Evolutionary conservation across 2,888 invertebrate species (phyloP).

Genomic region (Acheta domesticus): DNA sequence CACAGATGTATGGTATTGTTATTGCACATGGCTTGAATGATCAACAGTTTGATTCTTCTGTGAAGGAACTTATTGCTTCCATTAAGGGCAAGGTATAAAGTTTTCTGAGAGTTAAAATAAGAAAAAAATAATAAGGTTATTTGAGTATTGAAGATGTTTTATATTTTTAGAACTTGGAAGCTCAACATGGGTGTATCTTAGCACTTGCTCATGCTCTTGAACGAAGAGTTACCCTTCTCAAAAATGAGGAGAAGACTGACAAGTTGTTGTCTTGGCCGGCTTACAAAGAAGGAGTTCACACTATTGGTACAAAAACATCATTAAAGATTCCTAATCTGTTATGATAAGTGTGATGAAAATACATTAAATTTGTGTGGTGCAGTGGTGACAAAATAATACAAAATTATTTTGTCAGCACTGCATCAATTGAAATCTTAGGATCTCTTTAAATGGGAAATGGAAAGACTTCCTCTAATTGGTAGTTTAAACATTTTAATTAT

Average conservation of each 20-base stretch:
- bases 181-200: conserved; percentile 73
- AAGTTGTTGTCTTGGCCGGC: conserved; percentile 54
- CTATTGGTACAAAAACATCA: conserved; percentile 53
- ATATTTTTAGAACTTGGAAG: conserved; percentile 53
- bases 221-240: conserved; percentile 57
- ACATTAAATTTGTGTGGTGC: no score
- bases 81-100: not conserved
- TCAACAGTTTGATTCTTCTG: conserved; percentile 53
- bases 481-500: not conserved
- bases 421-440: no score
- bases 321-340: conserved; percentile 27
- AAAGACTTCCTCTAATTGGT: no score
- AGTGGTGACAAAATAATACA: no score
- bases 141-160: not conserved
- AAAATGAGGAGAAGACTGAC: conserved; percentile 43
- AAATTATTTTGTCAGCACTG: no score
- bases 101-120: not conserved
- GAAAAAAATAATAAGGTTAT: not conserved
- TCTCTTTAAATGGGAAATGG: no score
- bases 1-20: conserved; percentile 72
- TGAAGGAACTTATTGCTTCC: conserved; percentile 50
- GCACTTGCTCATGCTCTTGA: conserved; percentile 70
- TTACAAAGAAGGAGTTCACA: conserved; percentile 57
- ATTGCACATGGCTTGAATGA: conserved; percentile 56
- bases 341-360: no score